phyloP scores from a whole-genome alignment of 2,113 vertebrate species.

The Mastomys coucha region DNA sequence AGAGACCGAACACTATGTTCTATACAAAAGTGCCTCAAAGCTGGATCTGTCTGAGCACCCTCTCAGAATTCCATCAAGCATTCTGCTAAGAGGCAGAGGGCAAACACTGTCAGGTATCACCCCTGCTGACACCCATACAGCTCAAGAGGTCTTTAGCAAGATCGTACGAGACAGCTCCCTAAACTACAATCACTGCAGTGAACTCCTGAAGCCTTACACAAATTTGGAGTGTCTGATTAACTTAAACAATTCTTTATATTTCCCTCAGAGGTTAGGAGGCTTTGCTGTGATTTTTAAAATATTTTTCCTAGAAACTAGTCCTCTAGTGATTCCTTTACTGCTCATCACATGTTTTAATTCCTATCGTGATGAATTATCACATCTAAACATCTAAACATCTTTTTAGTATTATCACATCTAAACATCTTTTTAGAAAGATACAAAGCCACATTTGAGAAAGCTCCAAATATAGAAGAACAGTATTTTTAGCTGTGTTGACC shows the following conservation, averaged over 20 bases:
- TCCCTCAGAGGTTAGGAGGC: not conserved
- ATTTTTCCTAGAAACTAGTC: not conserved
- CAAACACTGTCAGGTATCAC: no score
- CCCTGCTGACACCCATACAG: not conserved
- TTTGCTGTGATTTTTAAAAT: constrained; percentile 18
- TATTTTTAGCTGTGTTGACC: constrained; percentile 79
- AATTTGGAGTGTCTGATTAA: not conserved
- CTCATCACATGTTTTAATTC: not conserved
- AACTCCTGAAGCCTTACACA: not conserved
- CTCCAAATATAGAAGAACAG: constrained; percentile 27
- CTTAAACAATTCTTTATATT: not conserved
- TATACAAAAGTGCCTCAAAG: rapidly evolving
- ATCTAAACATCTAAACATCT: not conserved
- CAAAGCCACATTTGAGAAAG: constrained; percentile 19
- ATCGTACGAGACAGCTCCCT: not conserved
- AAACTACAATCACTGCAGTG: not conserved
- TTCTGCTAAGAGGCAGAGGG: not conserved
- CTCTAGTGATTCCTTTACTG: not conserved
- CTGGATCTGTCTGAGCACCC: not conserved
- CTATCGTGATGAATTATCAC: not conserved
- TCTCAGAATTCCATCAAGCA: not conserved
- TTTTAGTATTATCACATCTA: no score
- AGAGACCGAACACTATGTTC: not conserved
- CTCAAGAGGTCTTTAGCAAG: not conserved
- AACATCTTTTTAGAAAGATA: constrained; percentile 33